Conservation (phyloP, 2,113 vertebrate genomes). For the Burhinus oedicnemus region DNA sequence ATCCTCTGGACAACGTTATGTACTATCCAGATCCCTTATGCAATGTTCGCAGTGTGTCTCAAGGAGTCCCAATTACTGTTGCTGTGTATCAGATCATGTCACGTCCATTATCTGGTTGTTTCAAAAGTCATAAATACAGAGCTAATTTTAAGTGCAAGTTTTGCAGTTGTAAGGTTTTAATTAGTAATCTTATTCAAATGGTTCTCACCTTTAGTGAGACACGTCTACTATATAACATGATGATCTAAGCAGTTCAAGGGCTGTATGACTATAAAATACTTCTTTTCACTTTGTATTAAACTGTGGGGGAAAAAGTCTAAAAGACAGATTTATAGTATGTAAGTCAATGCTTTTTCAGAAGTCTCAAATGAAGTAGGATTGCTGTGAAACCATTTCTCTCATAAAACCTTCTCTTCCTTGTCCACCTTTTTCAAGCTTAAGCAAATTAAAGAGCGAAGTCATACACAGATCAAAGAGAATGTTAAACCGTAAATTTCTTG, state of each 20-base stretch:
- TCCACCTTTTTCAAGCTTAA: slow-evolving; percentile 40
- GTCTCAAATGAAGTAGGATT: not conserved
- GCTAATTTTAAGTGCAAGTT: not conserved
- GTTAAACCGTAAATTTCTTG: not conserved
- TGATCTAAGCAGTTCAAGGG: not conserved
- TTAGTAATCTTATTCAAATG: not conserved
- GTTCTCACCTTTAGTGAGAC: not conserved
- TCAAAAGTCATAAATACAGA: not conserved
- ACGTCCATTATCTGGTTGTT: not conserved
- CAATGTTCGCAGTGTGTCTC: not conserved
- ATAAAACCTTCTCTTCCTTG: slow-evolving; percentile 28
- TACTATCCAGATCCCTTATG: not conserved
- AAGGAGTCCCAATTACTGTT: fast-evolving
- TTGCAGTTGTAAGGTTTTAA: not conserved
- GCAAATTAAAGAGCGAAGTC: slow-evolving; percentile 39
- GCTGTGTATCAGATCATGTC: not conserved
- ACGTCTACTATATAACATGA: not conserved
- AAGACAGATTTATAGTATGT: not conserved
- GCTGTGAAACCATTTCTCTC: not conserved
- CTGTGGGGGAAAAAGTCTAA: not conserved
- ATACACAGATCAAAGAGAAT: slow-evolving; percentile 26
- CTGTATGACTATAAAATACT: not conserved
- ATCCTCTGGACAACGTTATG: not conserved
- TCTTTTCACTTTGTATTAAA: not conserved
- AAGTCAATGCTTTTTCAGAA: not conserved